Conservation (phyloP, 2,113 vertebrate genomes). For the Morone chrysops region DNA sequence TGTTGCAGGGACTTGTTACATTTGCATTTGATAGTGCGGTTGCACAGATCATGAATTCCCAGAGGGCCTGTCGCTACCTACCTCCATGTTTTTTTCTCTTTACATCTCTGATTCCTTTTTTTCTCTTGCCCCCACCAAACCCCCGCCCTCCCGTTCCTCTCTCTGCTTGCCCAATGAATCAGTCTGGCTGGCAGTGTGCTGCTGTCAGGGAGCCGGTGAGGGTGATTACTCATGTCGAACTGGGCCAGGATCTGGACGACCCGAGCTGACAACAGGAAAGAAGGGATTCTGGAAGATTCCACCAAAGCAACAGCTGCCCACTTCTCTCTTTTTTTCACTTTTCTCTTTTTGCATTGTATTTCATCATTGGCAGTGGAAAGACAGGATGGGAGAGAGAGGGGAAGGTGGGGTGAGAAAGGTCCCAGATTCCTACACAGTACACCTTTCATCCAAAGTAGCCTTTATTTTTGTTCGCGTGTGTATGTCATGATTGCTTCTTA, state of each 20-base stretch:
- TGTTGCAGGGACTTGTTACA: not conserved
- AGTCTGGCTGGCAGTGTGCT: constrained; percentile 61
- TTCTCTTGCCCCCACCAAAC: not conserved
- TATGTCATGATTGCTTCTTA: not conserved
- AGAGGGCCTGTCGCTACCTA: not conserved
- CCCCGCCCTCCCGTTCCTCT: not conserved
- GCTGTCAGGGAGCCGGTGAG: constrained; percentile 54
- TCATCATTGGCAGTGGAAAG: constrained; percentile 3
- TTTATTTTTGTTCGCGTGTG: constrained; percentile 9
- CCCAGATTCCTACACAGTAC: not conserved
- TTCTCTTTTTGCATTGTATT: not conserved
- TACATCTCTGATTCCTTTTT: constrained; percentile 14
- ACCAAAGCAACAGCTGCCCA: constrained; percentile 32
- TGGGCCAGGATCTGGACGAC: constrained; percentile 54
- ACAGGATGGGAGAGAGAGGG: not conserved
- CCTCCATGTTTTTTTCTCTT: constrained; percentile 4
- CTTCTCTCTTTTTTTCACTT: not conserved
- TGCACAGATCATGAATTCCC: constrained; percentile 24
- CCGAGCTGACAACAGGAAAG: constrained; percentile 34
- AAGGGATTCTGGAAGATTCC: constrained; percentile 57
- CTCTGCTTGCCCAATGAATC: constrained; percentile 42
- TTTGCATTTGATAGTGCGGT: constrained; percentile 19
- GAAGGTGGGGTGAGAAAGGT: not conserved
- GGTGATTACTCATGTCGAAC: constrained; percentile 67
- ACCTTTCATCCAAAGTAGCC: constrained; percentile 19